These are phyloP conservation scores for Danaus chrysippus DNA, from an alignment of 2,888 invertebrate genomes.

Conservation along the genomic window DNA sequence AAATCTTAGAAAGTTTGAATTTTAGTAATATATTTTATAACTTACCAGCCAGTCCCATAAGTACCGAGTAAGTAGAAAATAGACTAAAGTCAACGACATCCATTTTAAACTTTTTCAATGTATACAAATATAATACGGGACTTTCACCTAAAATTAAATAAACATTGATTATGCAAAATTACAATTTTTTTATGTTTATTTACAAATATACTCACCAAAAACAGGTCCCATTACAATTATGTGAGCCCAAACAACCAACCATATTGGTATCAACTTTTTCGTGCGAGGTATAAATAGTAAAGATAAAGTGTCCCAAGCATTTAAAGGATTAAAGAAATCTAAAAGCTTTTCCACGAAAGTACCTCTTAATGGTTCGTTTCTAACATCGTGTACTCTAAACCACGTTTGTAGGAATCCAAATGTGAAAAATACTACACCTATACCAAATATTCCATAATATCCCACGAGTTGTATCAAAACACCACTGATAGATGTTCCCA, in stretches of 20 bases:
- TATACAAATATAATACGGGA: constrained; percentile 68
- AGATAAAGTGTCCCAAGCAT: constrained; percentile 64
- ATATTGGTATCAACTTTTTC: constrained; percentile 47
- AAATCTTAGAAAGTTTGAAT: constrained; percentile 3
- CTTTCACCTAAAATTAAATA: constrained; percentile 69
- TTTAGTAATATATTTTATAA: constrained; percentile 12
- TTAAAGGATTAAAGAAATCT: constrained; percentile 58
- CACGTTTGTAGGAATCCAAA: constrained; percentile 59
- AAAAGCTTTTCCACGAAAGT: constrained; percentile 44
- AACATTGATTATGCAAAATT: constrained; percentile 12
- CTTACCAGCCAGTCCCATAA: constrained; percentile 75
- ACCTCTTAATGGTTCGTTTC: constrained; percentile 46
- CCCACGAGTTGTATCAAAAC: constrained; percentile 66
- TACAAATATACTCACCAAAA: constrained; percentile 50
- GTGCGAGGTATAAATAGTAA: constrained; percentile 52
- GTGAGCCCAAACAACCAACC: constrained; percentile 62
- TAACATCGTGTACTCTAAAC: constrained; percentile 60
- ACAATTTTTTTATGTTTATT: constrained; percentile 9
- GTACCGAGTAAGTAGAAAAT: constrained; percentile 67
- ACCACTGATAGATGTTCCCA: constrained; percentile 75
- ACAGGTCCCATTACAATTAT: constrained; percentile 67
- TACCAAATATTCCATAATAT: constrained; percentile 66
- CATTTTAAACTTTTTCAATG: constrained; percentile 73
- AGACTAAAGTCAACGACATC: constrained; percentile 72
- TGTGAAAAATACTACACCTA: constrained; percentile 50